A percentile compares a stretch with the other conserved stretches of the same genome.
These are phyloP conservation scores for Rhynchotus rufescens DNA, from an alignment of 2,797 vertebrate species.

Conservation along the genomic window DNA sequence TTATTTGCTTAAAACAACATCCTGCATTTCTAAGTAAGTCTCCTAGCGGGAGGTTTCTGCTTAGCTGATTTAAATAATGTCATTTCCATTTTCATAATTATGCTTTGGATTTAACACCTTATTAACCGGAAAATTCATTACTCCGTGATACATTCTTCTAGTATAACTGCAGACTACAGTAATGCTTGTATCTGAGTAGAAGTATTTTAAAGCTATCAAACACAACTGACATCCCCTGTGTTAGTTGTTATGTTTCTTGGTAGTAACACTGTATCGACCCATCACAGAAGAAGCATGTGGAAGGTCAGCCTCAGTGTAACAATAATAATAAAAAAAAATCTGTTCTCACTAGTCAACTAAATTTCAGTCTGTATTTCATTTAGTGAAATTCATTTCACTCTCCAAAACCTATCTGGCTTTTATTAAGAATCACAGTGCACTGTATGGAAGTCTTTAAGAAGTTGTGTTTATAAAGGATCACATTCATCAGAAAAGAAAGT, in stretches of 20 bases:
- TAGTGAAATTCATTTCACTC: not conserved
- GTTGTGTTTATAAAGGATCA: not conserved
- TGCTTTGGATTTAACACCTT: not conserved
- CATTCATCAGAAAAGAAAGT: not conserved
- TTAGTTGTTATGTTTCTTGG: not conserved
- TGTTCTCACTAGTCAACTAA: not conserved
- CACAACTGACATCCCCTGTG: not conserved
- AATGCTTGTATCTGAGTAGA: not conserved
- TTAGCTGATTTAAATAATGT: not conserved
- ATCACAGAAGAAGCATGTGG: not conserved
- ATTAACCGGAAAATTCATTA: not conserved
- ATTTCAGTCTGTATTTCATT: not conserved
- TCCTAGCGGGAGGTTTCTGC: not conserved
- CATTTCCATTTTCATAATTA: not conserved
- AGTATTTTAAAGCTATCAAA: not conserved
- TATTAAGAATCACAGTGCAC: not conserved
- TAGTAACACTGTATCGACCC: not conserved
- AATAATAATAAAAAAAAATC: not conserved
- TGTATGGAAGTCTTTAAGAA: not conserved
- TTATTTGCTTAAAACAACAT: not conserved
- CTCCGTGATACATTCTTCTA: not conserved
- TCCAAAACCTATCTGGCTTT: not conserved
- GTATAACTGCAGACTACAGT: not conserved
- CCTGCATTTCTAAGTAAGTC: not conserved
- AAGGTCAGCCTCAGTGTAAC: not conserved